Base-by-base conservation (phyloP, 1,140 invertebrate species). In the Drosophila nigromelanica region DNA sequence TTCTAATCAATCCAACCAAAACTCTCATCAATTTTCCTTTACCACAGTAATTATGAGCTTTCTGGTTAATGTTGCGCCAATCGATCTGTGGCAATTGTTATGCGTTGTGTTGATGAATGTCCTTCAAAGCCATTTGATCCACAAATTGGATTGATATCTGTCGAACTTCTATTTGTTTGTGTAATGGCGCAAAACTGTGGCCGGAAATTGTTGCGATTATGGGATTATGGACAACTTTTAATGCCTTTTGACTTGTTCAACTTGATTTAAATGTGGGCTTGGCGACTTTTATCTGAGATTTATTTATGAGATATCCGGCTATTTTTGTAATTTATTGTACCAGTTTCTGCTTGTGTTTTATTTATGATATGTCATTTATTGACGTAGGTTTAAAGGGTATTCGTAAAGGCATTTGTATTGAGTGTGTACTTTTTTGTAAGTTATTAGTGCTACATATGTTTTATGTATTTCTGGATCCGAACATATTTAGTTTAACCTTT, bases 171-270 rank as follows among this genome's bases (percentile, higher is more conserved):
- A 37, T 52, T 33, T 30, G 58, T 54, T 66, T 67, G 60, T 47
- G 35, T 40, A 59, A 72, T 66, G 69, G 42, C 33, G 56, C 66
- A 68, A 61, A 55, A 52, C 45, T 61, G 59, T 63, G 58, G 6
- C n/a, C 15, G 61, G 37, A 59, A 60, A 54, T 54, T 45, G 24
- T 39, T 43, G 18, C 14, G 7, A 66, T 60, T 60, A 24, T 14
- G 18, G 21, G 21, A 27, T 51, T 51, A 51, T 24, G 51, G 24
- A 15, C n/a, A 64, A 51, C 50, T 43, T 58, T 43, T 66, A 66
- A 71, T 58, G 52, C 21, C 39, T 6, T 35, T 43, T 37, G 18
- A 56, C 27, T 56, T 62, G 50, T 48, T 66, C 48, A 67, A 59
- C 39, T 18, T 45, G 11, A 33, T 18, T 45, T 45, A 43, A 24